Evolutionary conservation across 1,140 invertebrate species (phyloP).

Genomic region (Ruditapes philippinarum): DNA sequence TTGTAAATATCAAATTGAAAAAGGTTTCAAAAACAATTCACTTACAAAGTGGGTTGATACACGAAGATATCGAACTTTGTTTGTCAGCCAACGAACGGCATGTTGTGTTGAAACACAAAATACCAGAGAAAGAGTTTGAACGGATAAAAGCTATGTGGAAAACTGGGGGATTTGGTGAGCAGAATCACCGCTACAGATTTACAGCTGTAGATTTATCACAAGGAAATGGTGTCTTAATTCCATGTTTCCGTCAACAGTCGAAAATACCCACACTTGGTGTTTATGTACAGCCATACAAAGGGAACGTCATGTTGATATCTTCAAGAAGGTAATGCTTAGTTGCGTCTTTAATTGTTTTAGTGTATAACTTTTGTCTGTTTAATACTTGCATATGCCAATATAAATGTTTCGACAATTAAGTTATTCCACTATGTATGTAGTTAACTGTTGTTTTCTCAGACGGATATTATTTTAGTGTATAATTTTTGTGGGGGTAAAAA

Average conservation of each 20-base stretch:
- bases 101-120: conserved; percentile 66
- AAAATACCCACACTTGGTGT: conserved; percentile 79
- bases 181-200: conserved; percentile 75
- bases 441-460: too few species aligned
- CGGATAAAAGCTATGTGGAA: conserved; percentile 75
- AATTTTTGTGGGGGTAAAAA: too few species aligned
- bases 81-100: conserved; percentile 74
- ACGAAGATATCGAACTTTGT: conserved; percentile 68
- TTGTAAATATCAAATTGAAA: conserved; percentile 67
- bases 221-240: conserved; percentile 69
- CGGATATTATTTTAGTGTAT: too few species aligned
- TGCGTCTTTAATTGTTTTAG: too few species aligned
- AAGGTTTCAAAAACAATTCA: conserved; percentile 65
- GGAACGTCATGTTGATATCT: conserved; percentile 76
- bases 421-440: too few species aligned
- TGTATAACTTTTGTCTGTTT: too few species aligned
- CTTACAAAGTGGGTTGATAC: conserved; percentile 69
- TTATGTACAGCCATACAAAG: conserved; percentile 66
- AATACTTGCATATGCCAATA: too few species aligned
- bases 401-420: too few species aligned
- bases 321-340: conserved; percentile 58
- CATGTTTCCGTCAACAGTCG: conserved; percentile 73
- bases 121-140: conserved; percentile 73
- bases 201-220: conserved; percentile 76
- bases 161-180: conserved; percentile 71